Evolutionary conservation across 2,113 vertebrate species (phyloP), one percentile per base, ranked within the genome.

Genomic region (Columbina picui): DNA sequence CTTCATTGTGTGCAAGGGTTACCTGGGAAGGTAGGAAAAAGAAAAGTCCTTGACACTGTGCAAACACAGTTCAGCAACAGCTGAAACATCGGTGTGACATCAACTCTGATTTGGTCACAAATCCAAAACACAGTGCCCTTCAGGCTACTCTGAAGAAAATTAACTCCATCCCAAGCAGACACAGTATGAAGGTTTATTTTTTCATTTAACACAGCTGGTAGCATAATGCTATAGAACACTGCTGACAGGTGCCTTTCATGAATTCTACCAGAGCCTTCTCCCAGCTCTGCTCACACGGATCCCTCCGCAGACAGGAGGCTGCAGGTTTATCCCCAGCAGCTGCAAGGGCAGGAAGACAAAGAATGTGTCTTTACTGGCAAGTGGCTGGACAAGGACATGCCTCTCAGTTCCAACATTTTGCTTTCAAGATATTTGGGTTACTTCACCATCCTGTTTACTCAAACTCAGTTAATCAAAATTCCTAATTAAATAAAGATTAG

Each of bases 401-500:
- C 12, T 92, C 49, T 89, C 52, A 6, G 13, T 56, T 92, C 79
- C 47, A 11, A 1, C 45, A 61, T 71, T 84, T 84, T 75, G 43
- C 53, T 96, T 81, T 94, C 67, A 88, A 90, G 85, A 86, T 92
- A 68, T 67, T 93, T 87, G 86, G 30, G 27, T 96, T 93, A 82
- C 39, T 91, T 92, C 60, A 73, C 25, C n/a, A 29, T 74, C 41
- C 47, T 95, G 93, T 95, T 95, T 96, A 92, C 90, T 27, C 68
- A 71, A 93, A 93, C 53, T 56, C 83, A 94, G 85, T 43, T 93
- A 96, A 95, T 96, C 82, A 96, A 92, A 94, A 86, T 89, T 92
- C 80, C 86, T 95, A 95, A 96, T 96, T 97, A 97, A 96, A 93
- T 93, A 95, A 89, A 92, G 94, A 96, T 95, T 95, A 94, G n/a